Evolutionary conservation across 2,113 vertebrate species (phyloP).

Genomic region (Aldabrachelys gigantea): DNA sequence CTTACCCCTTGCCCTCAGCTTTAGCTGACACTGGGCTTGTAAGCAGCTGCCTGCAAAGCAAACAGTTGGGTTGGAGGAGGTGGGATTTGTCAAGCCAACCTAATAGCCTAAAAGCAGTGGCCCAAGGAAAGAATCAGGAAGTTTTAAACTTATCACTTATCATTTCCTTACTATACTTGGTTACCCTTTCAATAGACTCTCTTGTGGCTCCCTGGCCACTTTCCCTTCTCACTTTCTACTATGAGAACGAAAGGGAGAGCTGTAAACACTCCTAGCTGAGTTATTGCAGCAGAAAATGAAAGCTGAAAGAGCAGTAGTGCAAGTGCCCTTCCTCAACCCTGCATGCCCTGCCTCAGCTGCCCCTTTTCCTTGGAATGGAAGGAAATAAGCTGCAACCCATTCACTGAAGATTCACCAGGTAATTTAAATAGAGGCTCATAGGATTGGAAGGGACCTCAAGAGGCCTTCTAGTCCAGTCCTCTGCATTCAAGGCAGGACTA

Average conservation of each 20-base stretch:
- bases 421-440: background rate
- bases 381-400: rapidly evolving
- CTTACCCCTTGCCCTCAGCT: background rate
- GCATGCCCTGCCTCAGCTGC: background rate
- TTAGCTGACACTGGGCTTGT: background rate
- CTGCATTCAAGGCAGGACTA: too few species aligned
- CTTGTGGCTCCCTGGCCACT: background rate
- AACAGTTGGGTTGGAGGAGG: background rate
- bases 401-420: background rate
- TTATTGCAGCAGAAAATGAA: background rate
- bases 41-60: background rate
- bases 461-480: too few species aligned
- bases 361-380: background rate
- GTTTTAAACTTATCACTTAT: background rate
- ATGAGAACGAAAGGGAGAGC: background rate
- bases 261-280: background rate
- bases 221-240: background rate
- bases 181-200: background rate
- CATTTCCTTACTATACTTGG: background rate
- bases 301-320: background rate
- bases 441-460: too few species aligned
- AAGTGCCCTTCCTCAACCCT: background rate
- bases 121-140: background rate
- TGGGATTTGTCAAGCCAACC: background rate
- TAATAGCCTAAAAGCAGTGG: background rate